phyloP scores from a whole-genome alignment of 2,888 invertebrate species.

The Brachynemurus nebulosus region DNA sequence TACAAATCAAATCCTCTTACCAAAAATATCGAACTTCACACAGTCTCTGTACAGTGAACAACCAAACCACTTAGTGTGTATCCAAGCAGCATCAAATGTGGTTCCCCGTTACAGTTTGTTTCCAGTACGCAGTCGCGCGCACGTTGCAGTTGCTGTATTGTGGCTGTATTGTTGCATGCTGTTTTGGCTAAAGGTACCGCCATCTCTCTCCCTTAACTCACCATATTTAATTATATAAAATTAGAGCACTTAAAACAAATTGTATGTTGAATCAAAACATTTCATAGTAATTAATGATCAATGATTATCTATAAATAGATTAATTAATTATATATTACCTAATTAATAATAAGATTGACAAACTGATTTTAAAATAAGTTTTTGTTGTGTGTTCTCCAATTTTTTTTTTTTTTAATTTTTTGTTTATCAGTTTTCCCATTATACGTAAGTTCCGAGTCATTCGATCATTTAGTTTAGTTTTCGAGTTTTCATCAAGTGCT shows the following conservation, averaged over 20 bases:
- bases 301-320: background rate
- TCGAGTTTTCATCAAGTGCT: no score
- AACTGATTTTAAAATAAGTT: no score
- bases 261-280: background rate
- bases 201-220: slow-evolving; percentile 8
- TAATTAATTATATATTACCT: slow-evolving; percentile 4
- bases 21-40: no score
- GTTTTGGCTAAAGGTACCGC: slow-evolving; percentile 8
- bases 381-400: background rate
- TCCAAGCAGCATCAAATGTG: no score
- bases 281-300: background rate
- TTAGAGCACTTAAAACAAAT: slow-evolving; percentile 2
- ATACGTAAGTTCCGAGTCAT: no score
- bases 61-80: no score
- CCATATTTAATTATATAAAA: background rate
- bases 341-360: background rate
- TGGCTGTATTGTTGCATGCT: slow-evolving; percentile 4
- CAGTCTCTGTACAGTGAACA: no score
- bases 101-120: no score
- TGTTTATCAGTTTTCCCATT: no score
- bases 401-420: background rate
- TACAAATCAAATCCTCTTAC: no score
- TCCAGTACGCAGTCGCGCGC: no score
- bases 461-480: no score
- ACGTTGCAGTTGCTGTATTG: background rate